Base-by-base conservation (phyloP, 2,888 invertebrate genomes). In the Conus canariensis region DNA sequence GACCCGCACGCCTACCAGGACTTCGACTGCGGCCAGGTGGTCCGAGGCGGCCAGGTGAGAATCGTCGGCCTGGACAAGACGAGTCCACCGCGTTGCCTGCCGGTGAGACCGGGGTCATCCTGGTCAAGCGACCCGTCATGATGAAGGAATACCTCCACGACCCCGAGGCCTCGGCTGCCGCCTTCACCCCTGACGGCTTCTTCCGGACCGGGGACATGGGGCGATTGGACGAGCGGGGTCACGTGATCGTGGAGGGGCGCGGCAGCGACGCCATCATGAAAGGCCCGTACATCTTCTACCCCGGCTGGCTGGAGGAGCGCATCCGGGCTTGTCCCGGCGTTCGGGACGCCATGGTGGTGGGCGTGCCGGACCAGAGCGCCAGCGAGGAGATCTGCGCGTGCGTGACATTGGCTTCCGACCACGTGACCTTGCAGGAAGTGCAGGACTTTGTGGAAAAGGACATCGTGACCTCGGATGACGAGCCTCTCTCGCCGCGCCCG, bases 341-440 rank as follows among this genome's bases (percentile, higher is more conserved):
- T 6, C 10, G 8, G 10, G 88, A 90, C 77, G 90, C 67, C 58
- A 77, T 88, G 59, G 86, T 90, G 19, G 90, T 90, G 19, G 85
- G 85, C 16, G 90, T 90, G 30, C 90, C 90, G 1, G 90, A 90
- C 77, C 85, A 74, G 7, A 22, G 6, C 30, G 59, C 85, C 45
- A 22, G 77, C 67, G 80, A 90, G 19, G 90, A 90, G 80, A 22
- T 90, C 14, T 90, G 90, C 58, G 90, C 88, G n/a, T 90, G 90
- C 74, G 59, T 85, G 60, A 30, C 74, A 12, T 80, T 85, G 58
- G 56, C 56, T 19, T 45, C 90, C 12, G 59, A 64, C 22, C 19
- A 45, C 16, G 80, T 56, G 30, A 88, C 85, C n/a, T 1, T 89
- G 19, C 56, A 89, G 22, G 19, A 60, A 56, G 67, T 89, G 56